Evolutionary conservation across 2,888 invertebrate species (phyloP).

Genomic region (Pseudococcus jackbeardsleyi): DNA sequence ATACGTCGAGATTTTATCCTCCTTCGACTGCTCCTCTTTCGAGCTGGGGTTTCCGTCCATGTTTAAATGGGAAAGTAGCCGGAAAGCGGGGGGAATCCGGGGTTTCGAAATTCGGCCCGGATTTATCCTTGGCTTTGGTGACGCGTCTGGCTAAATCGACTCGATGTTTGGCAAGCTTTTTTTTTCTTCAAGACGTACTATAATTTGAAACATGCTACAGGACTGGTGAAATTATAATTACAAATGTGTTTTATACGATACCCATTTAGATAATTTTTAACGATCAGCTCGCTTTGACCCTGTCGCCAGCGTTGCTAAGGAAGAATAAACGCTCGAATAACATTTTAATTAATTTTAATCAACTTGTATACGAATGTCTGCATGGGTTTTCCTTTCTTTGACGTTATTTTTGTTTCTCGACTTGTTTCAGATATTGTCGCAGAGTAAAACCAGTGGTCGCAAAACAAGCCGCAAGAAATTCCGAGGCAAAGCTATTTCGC

Average conservation of each 20-base stretch:
- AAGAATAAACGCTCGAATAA: slow-evolving; percentile 16
- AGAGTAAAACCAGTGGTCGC: slow-evolving; percentile 57
- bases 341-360: slow-evolving; percentile 10
- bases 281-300: neutral
- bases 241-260: neutral
- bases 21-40: too few relatives aligned
- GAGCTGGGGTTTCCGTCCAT: too few relatives aligned
- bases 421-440: slow-evolving; percentile 45
- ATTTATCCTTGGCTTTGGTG: too few relatives aligned
- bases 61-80: too few relatives aligned
- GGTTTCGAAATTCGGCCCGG: too few relatives aligned
- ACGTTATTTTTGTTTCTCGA: slow-evolving; percentile 68
- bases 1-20: too few relatives aligned
- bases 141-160: too few relatives aligned
- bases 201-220: neutral
- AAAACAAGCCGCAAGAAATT: slow-evolving; percentile 60
- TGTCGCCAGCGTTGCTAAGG: neutral
- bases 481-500: slow-evolving; percentile 83
- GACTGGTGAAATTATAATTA: neutral
- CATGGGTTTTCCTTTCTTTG: too few relatives aligned
- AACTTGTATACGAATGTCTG: neutral
- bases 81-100: too few relatives aligned
- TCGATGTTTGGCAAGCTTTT: neutral
- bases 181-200: neutral
- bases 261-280: neutral